phyloP scores from a whole-genome alignment of 1,140 invertebrate genomes.

The Archivesica marissinica region DNA sequence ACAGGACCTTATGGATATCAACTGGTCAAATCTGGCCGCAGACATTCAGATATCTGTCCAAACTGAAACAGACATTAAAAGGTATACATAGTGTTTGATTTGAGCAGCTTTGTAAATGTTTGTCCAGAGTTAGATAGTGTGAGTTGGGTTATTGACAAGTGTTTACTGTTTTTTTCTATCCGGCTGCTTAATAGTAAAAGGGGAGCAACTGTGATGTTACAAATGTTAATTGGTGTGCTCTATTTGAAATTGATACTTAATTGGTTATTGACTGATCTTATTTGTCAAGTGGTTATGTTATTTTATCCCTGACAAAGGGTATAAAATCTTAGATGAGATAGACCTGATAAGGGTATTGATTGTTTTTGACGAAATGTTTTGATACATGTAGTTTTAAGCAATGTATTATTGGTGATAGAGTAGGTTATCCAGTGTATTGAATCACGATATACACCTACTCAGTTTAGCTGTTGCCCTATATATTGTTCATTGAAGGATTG shows the following conservation, averaged over 20 bases:
- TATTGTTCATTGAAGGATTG: slow-evolving; percentile 19
- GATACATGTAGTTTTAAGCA: slow-evolving; percentile 15
- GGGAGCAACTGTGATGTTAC: slow-evolving; percentile 43
- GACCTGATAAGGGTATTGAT: background rate
- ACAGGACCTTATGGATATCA: slow-evolving; percentile 57
- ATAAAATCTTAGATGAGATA: slow-evolving; percentile 23
- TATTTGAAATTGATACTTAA: slow-evolving; percentile 49
- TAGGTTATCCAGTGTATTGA: slow-evolving; percentile 24
- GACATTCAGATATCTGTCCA: slow-evolving; percentile 61
- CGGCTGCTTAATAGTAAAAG: slow-evolving; percentile 27
- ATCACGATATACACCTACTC: slow-evolving; percentile 14
- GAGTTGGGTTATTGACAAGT: background rate
- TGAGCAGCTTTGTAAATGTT: background rate
- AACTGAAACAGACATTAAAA: slow-evolving; percentile 55
- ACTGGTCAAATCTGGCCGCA: slow-evolving; percentile 62
- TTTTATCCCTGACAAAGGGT: background rate
- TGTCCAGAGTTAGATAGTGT: background rate
- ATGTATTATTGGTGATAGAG: background rate
- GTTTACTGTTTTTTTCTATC: slow-evolving; percentile 3
- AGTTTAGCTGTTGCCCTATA: slow-evolving; percentile 1
- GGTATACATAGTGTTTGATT: slow-evolving; percentile 27
- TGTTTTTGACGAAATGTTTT: slow-evolving; percentile 7
- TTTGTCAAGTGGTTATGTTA: slow-evolving; percentile 47
- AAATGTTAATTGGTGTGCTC: slow-evolving; percentile 5
- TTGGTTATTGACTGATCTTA: slow-evolving; percentile 27